Conservation (phyloP, 2,797 vertebrate genomes). For the Poeciliopsis presidionis region DNA sequence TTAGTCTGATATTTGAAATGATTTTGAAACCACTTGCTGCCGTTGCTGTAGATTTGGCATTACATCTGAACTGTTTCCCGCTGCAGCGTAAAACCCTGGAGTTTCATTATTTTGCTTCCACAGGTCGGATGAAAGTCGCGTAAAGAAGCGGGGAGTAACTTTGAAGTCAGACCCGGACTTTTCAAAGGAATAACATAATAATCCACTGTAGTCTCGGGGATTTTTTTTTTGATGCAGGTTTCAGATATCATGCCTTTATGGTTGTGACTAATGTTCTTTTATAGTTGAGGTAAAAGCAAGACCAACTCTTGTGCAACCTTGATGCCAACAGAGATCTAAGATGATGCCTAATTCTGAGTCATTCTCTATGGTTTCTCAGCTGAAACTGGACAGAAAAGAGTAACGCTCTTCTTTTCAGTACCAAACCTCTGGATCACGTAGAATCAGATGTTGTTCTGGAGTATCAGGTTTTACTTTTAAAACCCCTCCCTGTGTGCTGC, state of each 20-base stretch:
- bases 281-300: neutral
- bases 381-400: neutral
- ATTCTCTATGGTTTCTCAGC: constrained; percentile 2
- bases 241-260: neutral
- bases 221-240: neutral
- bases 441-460: neutral
- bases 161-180: neutral
- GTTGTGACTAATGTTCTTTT: neutral
- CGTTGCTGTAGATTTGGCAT: neutral
- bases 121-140: neutral
- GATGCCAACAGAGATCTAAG: neutral
- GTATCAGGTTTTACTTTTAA: constrained; percentile 26
- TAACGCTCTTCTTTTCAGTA: neutral
- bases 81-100: neutral
- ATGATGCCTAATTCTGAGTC: neutral
- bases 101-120: neutral
- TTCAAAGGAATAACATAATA: neutral
- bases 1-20: neutral
- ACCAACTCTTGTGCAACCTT: constrained; percentile 20
- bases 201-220: neutral
- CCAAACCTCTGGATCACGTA: neutral
- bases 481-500: constrained; percentile 25
- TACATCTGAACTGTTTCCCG: neutral
- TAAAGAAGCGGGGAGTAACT: neutral
- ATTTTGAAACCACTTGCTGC: neutral